These are phyloP conservation scores for Hyles euphorbiae DNA, from an alignment of 1,140 invertebrate genomes.

Conservation along the genomic window DNA sequence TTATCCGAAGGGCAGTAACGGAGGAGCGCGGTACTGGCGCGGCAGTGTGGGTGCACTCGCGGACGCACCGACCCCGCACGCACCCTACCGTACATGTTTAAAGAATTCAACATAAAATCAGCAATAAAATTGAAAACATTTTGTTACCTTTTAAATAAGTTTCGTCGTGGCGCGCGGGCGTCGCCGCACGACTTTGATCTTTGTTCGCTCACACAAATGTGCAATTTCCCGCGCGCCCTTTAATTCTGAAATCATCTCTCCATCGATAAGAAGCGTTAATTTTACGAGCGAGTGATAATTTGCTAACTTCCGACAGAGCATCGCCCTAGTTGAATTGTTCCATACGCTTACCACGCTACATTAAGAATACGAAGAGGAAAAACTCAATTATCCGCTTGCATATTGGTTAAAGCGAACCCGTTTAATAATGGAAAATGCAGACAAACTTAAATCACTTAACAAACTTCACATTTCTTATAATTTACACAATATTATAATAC, in stretches of 20 bases:
- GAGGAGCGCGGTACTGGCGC: slow-evolving; percentile 19
- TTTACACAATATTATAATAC: no score
- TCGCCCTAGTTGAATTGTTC: slow-evolving; percentile 69
- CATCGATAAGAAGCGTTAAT: slow-evolving; percentile 74
- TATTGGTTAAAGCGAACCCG: slow-evolving; percentile 1
- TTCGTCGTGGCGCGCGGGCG: slow-evolving; percentile 38
- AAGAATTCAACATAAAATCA: slow-evolving; percentile 75
- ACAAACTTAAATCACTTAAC: background rate
- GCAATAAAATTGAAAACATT: slow-evolving; percentile 75
- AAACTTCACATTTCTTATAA: no score
- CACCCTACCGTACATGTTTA: slow-evolving; percentile 58
- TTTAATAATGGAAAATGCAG: background rate
- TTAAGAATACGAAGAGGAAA: slow-evolving; percentile 44
- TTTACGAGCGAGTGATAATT: slow-evolving; percentile 75
- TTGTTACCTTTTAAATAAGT: slow-evolving; percentile 74
- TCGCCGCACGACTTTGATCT: slow-evolving; percentile 52
- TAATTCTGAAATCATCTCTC: slow-evolving; percentile 64
- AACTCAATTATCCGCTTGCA: slow-evolving; percentile 8
- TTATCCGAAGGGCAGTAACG: slow-evolving; percentile 33
- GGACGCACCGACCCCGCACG: slow-evolving; percentile 44
- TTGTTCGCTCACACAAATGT: slow-evolving; percentile 46
- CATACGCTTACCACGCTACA: slow-evolving; percentile 63
- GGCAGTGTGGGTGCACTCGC: slow-evolving; percentile 49
- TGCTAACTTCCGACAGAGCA: slow-evolving; percentile 72
- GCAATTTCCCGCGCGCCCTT: slow-evolving; percentile 40